A percentile compares a stretch with the other conserved stretches of the same genome.
Evolutionary conservation across 2,888 invertebrate genomes (phyloP).

Genomic region (Apamea anceps): DNA sequence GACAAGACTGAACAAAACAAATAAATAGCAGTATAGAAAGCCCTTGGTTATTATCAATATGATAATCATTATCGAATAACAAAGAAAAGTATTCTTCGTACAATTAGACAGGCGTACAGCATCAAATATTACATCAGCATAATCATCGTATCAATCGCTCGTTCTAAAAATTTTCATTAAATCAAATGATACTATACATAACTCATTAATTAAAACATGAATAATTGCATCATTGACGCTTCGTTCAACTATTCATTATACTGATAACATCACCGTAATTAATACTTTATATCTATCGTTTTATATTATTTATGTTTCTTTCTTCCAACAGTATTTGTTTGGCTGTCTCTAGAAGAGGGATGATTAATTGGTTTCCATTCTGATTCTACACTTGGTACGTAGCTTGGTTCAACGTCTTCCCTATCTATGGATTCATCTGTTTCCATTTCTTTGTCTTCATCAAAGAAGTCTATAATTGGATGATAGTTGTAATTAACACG

Average conservation of each 20-base stretch:
- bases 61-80: slow-evolving; percentile 11
- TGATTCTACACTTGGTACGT: slow-evolving; percentile 78
- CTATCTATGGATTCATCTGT: slow-evolving; percentile 83
- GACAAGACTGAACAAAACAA: slow-evolving; percentile 7
- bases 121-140: slow-evolving; percentile 59
- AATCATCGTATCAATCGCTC: slow-evolving; percentile 59
- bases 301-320: slow-evolving; percentile 65
- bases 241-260: slow-evolving; percentile 40
- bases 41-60: slow-evolving; percentile 22
- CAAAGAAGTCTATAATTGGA: slow-evolving; percentile 95
- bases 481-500: slow-evolving; percentile 95
- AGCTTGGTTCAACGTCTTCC: slow-evolving; percentile 80
- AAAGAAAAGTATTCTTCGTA: slow-evolving; percentile 2
- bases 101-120: not conserved
- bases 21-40: not conserved
- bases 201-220: slow-evolving; percentile 40
- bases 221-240: slow-evolving; percentile 49
- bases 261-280: slow-evolving; percentile 42
- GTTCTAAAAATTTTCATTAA: slow-evolving; percentile 39
- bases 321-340: slow-evolving; percentile 64
- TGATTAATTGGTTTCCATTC: slow-evolving; percentile 89
- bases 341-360: slow-evolving; percentile 75
- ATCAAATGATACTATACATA: slow-evolving; percentile 41
- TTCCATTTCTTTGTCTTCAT: slow-evolving; percentile 80
- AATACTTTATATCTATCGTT: slow-evolving; percentile 15